Percentiles rank a stretch among this genome's conserved stretches.
Evolutionary conservation across 2,888 invertebrate species (phyloP).

Genomic region (Clistopyga incitator): DNA sequence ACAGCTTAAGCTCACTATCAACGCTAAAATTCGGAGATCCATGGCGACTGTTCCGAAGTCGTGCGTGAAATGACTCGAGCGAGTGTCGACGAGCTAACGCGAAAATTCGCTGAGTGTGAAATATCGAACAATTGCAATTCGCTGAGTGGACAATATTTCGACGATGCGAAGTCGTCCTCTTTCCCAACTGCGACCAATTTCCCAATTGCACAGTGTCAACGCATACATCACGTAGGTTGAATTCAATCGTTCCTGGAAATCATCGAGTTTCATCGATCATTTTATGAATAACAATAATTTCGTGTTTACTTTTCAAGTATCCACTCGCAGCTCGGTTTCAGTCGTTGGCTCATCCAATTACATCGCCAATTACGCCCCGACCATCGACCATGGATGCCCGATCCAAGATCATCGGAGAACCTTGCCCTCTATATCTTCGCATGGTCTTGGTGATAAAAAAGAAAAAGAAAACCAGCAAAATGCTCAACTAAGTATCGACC

Average conservation of each 20-base stretch:
- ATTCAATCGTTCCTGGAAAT: constrained; percentile 1
- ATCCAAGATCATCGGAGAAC: constrained; percentile 69
- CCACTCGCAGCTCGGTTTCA: neutral
- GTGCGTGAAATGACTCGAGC: constrained; percentile 58
- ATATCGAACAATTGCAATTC: constrained; percentile 25
- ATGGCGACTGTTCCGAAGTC: constrained; percentile 57
- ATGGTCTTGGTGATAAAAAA: constrained; percentile 51
- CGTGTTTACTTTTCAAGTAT: neutral
- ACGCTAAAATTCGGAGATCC: constrained; percentile 45
- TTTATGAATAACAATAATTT: neutral
- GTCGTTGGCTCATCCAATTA: constrained; percentile 22
- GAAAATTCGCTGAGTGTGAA: constrained; percentile 42
- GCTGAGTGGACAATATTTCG: constrained; percentile 54
- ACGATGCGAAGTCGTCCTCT: constrained; percentile 17
- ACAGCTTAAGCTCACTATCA: constrained; percentile 38
- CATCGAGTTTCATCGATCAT: neutral
- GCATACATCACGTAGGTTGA: neutral
- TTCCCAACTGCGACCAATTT: constrained; percentile 28
- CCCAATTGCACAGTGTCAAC: constrained; percentile 6
- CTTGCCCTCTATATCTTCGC: constrained; percentile 72
- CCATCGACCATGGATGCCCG: constrained; percentile 41
- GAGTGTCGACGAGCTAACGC: constrained; percentile 21
- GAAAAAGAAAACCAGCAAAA: constrained; percentile 65
- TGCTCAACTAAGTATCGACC: constrained; percentile 53
- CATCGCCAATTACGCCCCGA: constrained; percentile 14